Evolutionary conservation across 2,797 vertebrate genomes (phyloP).

Genomic region (Tinamus major): DNA sequence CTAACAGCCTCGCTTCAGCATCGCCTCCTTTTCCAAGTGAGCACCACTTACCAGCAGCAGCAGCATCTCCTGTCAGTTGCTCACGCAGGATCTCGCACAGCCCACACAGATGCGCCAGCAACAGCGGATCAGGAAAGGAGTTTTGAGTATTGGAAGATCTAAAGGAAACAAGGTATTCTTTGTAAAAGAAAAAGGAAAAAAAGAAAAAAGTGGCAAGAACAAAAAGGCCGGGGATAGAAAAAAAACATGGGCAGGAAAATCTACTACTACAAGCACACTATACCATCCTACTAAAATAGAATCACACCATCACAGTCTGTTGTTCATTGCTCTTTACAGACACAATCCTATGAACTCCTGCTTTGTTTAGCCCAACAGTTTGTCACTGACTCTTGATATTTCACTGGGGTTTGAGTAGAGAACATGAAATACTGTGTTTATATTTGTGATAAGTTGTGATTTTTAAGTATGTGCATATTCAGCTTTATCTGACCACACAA

Average conservation of each 20-base stretch:
- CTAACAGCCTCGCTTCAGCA: neutral
- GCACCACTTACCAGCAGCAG: neutral
- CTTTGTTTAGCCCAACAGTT: neutral
- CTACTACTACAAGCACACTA: no score
- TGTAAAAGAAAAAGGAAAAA: neutral
- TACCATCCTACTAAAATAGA: neutral
- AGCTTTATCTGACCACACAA: neutral
- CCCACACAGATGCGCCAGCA: neutral
- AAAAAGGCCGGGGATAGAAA: neutral
- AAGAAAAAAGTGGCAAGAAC: neutral
- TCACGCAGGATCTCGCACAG: conserved; percentile 53
- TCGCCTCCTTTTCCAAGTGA: neutral
- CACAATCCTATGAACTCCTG: neutral
- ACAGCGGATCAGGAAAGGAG: conserved; percentile 30
- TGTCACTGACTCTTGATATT: neutral
- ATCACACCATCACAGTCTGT: neutral
- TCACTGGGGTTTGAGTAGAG: neutral
- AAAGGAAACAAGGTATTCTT: conserved; percentile 3
- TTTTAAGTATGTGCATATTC: neutral
- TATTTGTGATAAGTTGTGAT: neutral
- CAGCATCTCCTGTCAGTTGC: conserved; percentile 29
- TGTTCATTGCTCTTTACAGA: fast-evolving
- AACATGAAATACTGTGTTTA: neutral
- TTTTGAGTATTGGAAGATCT: conserved; percentile 22
- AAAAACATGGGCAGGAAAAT: neutral